phyloP scores from a whole-genome alignment of 2,797 vertebrate species.

The Neoniphon sammara region DNA sequence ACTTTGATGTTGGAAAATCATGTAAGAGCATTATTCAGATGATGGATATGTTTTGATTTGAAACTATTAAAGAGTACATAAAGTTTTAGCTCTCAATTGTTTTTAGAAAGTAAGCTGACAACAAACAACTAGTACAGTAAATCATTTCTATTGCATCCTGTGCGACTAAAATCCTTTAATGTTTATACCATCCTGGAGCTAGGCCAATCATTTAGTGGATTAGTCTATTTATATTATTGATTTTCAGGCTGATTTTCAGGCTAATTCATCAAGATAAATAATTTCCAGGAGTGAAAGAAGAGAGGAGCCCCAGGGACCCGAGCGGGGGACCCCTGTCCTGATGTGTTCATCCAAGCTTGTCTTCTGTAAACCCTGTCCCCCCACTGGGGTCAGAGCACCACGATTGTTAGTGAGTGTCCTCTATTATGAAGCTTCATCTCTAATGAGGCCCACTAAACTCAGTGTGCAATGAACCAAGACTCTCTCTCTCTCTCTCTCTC shows the following conservation, averaged over 20 bases:
- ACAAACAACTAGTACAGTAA: constrained; percentile 7
- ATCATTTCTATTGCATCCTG: constrained; percentile 10
- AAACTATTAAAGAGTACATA: neutral
- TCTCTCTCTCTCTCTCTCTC: constrained; percentile 42
- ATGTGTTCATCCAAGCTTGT: constrained; percentile 47
- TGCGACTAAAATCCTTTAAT: constrained; percentile 21
- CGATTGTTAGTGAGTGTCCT: constrained; percentile 53
- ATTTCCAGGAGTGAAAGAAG: constrained; percentile 34
- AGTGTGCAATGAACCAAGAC: constrained; percentile 60
- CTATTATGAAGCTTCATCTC: constrained; percentile 66
- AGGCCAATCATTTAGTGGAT: constrained; percentile 33
- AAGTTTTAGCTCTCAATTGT: neutral
- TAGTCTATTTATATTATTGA: constrained; percentile 57
- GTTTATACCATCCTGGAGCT: constrained; percentile 16
- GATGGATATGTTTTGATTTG: neutral
- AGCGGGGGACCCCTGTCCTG: constrained; percentile 49
- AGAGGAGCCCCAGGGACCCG: constrained; percentile 16
- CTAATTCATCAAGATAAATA: constrained; percentile 35
- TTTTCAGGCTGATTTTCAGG: constrained; percentile 49
- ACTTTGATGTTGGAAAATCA: constrained; percentile 6
- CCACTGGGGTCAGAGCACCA: constrained; percentile 46
- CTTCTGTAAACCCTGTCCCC: constrained; percentile 38
- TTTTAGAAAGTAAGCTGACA: neutral
- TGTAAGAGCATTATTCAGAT: neutral
- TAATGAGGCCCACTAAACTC: constrained; percentile 74